Conservation (phyloP, 2,888 invertebrate genomes). For the Uropetala carovei region DNA sequence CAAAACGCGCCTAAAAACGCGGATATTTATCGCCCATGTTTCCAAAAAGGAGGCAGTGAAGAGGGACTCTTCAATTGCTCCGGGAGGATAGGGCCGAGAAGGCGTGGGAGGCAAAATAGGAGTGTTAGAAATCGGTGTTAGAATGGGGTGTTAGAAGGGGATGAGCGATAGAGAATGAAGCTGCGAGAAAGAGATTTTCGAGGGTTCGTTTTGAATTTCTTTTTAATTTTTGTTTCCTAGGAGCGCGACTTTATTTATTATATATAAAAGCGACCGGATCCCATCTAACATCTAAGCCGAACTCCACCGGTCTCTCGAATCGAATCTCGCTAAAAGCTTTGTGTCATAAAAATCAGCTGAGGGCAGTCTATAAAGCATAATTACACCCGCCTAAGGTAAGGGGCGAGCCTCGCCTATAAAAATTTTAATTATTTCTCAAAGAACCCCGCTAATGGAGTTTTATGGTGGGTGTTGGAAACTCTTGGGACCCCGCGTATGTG, state of each 20-base stretch:
- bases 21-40: too few species aligned
- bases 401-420: slow-evolving; percentile 38
- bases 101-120: too few species aligned
- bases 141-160: neutral
- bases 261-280: neutral
- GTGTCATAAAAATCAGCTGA: slow-evolving; percentile 43
- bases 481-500: neutral
- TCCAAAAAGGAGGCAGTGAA: too few species aligned
- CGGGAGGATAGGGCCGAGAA: too few species aligned
- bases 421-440: slow-evolving; percentile 64
- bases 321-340: slow-evolving; percentile 59
- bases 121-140: neutral
- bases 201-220: neutral
- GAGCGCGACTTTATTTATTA: neutral
- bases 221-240: neutral
- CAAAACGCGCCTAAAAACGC: too few species aligned
- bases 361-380: slow-evolving; percentile 61
- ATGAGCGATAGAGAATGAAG: neutral
- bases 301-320: neutral
- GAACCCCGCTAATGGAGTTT: slow-evolving; percentile 60
- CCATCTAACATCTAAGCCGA: neutral
- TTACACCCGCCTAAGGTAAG: slow-evolving; percentile 45
- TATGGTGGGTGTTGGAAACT: slow-evolving; percentile 19
- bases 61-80: too few species aligned
- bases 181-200: neutral